These are phyloP conservation scores for Arctocebus calabarensis DNA, from an alignment of 2,797 vertebrate genomes.

Conservation along the genomic window DNA sequence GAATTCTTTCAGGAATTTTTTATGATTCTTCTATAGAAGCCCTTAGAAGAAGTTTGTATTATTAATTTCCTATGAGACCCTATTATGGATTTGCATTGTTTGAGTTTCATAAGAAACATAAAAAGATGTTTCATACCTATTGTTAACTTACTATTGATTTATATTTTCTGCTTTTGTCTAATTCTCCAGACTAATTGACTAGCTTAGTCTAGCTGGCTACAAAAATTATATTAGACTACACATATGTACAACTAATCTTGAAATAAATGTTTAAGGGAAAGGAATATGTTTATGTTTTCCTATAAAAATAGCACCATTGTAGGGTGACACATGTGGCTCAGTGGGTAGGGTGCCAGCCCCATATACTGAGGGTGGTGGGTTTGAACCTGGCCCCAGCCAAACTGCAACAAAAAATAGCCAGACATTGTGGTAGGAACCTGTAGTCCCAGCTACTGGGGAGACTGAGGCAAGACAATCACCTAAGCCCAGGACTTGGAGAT, in stretches of 20 bases:
- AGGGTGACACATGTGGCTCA: background rate
- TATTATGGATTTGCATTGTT: background rate
- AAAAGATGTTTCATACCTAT: constrained; percentile 77
- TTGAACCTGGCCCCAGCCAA: no score
- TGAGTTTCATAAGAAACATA: constrained; percentile 23
- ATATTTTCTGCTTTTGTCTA: constrained; percentile 34
- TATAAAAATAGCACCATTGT: background rate
- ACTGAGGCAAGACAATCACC: no score
- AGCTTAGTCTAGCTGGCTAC: background rate
- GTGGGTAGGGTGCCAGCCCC: no score
- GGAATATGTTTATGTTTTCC: background rate
- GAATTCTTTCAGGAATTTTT: background rate
- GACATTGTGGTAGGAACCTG: no score
- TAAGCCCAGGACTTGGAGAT: no score
- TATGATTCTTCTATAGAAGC: background rate
- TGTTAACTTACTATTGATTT: constrained; percentile 69
- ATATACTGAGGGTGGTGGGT: no score
- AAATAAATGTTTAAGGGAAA: background rate
- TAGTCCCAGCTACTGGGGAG: no score
- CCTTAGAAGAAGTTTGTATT: background rate
- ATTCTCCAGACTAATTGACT: background rate
- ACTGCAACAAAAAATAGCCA: no score
- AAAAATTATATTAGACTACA: background rate
- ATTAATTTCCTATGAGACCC: background rate
- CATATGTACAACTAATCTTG: background rate